phyloP scores from a whole-genome alignment of 2,797 vertebrate species.

The Phoebastria nigripes region DNA sequence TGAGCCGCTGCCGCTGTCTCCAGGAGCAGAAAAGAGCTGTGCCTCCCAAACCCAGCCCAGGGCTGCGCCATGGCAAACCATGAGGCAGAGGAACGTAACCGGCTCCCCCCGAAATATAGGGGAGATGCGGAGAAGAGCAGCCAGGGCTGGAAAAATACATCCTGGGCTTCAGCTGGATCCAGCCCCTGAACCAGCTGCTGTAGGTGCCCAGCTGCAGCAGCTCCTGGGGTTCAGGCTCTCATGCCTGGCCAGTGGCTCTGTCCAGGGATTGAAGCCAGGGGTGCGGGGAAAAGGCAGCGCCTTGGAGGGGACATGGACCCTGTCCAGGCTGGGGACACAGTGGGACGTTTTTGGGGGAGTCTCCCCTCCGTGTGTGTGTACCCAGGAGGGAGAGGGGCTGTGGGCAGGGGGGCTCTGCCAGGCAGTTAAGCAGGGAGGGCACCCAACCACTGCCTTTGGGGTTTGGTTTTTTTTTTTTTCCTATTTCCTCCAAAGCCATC shows the following conservation, averaged over 20 bases:
- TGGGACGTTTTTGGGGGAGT: rapidly evolving
- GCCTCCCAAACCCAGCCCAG: neutral
- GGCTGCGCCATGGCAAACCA: rapidly evolving
- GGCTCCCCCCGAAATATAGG: rapidly evolving
- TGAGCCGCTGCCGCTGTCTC: rapidly evolving
- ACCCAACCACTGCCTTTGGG: neutral
- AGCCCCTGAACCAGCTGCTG: rapidly evolving
- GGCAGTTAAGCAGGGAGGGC: neutral
- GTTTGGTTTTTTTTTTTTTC: rapidly evolving
- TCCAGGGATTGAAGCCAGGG: neutral
- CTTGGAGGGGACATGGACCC: rapidly evolving
- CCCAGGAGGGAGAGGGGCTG: neutral
- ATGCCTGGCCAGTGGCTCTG: rapidly evolving
- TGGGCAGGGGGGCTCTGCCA: neutral
- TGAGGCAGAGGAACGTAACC: rapidly evolving
- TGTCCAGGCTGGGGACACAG: neutral
- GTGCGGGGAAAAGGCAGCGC: rapidly evolving
- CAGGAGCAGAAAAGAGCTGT: rapidly evolving
- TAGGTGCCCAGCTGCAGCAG: rapidly evolving
- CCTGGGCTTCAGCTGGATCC: neutral
- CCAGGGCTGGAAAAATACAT: neutral
- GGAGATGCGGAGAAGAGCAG: neutral
- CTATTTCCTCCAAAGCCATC: neutral
- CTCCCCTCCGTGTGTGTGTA: rapidly evolving
- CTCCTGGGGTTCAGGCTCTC: neutral